Base-by-base conservation (phyloP, 2,113 vertebrate species). In the Peromyscus maniculatus region DNA sequence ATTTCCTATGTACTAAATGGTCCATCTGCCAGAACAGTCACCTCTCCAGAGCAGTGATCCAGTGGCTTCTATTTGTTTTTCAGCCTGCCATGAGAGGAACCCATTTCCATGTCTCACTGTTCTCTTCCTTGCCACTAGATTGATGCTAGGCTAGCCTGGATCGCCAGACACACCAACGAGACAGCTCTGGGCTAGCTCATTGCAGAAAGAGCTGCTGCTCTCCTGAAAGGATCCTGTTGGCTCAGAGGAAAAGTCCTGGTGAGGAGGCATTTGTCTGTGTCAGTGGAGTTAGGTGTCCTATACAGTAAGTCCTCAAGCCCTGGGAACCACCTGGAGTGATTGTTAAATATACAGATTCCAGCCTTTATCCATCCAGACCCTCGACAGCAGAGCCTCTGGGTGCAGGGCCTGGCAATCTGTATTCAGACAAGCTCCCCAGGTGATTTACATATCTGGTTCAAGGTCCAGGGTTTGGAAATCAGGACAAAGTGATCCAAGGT, bases 301-400 rank as follows among this genome's bases (percentile, higher is more conserved):
- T 12, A 43, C 43, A 74, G 75, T 1, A 2, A 83, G 46, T 92
- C 62, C 79, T 87, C 66, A 39, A 86, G 77, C 83, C 9, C 91
- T 93, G 96, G 95, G 96, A 94, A 86, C 93, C 97, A 96, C 87
- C 97, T 94, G 95, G 98, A 97, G 88, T 98, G 97, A 93, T 97
- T 98, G 98, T 98, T 98, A 98, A 98, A 97, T 52, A 97, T 96
- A 97, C 71, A 97, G 97, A 98, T 98, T 97, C 98, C 97, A 91
- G 97, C 95, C 98, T 97, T 97, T 95, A 66, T 95, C 90, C 96
- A 89, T 94, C 96, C 98, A 98, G 97, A 97, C 98, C 98, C 95
- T 97, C 31, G 0, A 95, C 15, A 39, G 93, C 93, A 96, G 97
- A 97, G 97, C 89, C 97, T 97, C 97, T 97, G 97, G 97, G 94